Conservation (phyloP, 2,797 vertebrate genomes). For the Jordanella pulchra region DNA sequence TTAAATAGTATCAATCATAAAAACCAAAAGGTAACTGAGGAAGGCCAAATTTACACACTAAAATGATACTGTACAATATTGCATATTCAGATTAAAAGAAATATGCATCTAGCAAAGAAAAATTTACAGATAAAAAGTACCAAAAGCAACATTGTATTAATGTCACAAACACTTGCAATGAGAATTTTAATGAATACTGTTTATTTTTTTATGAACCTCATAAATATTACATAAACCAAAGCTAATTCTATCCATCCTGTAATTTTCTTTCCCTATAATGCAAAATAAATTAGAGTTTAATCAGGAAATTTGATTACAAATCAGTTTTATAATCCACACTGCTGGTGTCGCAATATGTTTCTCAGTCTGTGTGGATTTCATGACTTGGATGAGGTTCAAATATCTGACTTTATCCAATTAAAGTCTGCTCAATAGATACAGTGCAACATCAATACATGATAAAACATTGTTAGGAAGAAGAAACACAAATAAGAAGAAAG, state of each 20-base stretch:
- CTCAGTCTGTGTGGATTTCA: neutral
- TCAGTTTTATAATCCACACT: neutral
- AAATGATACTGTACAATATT: too few species aligned
- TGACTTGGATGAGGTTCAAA: constrained; percentile 13
- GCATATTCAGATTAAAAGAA: too few species aligned
- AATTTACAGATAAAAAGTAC: too few species aligned
- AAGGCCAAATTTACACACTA: too few species aligned
- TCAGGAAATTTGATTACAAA: neutral
- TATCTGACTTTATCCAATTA: neutral
- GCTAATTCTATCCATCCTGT: neutral
- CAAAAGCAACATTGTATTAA: too few species aligned
- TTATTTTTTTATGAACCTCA: neutral
- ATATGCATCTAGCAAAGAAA: too few species aligned
- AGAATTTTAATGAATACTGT: too few species aligned
- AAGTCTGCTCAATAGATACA: neutral
- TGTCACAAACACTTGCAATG: too few species aligned
- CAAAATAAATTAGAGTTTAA: neutral
- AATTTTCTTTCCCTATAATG: neutral
- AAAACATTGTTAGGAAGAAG: constrained; percentile 1
- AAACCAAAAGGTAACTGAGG: too few species aligned
- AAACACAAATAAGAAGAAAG: neutral
- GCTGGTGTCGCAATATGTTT: neutral
- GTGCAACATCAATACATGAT: neutral
- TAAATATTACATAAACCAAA: neutral
- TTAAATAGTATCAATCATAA: too few species aligned